Base-by-base conservation (phyloP, 2,113 vertebrate genomes). In the Gila orcuttii region DNA sequence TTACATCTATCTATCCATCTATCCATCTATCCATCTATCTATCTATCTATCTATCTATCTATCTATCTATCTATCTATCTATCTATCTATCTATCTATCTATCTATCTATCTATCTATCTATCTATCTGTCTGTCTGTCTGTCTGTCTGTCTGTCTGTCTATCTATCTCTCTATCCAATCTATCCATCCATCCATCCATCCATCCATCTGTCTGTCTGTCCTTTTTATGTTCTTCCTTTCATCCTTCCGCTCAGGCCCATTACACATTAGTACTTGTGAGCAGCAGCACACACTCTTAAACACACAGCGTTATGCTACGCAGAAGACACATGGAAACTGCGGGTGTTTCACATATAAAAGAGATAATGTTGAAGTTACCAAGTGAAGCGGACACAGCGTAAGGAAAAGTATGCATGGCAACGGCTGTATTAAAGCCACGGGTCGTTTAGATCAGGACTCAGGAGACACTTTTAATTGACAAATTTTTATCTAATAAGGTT, bases 401-500 rank as follows among this genome's bases (percentile, higher is more conserved):
- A 60, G 68, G 45, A 83, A 68, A 55, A 83, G 55, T 60, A 52
- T 82, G 36, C 68, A 73, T 21, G 42, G 79, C 79, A 76, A 62
- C 45, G 45, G 21, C 80, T 55, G 45, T 77, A 77, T 82, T 76
- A 81, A 85, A 85, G 60, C 75, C 84, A 45, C 8, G 79, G 74
- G 69, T 45, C 77, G 19, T 55, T 52, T 33, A 81, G 82, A 74
- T 71, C 59, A 42, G 78, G 71, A 8, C 47, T 73, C 25, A n/a
- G 60, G 71, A 78, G 88, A 82, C n/a, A 19, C 15, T 78, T 79
- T 79, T 85, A 88, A 88, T 79, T 85, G 82, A 85, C 55, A 85
- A 87, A 82, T 85, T 85, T 28, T 73, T 1, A 87, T 87, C 66
- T 87, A 85, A 89, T 85, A 60, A 76, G 79, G 28, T 82, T 73